Evolutionary conservation across 2,113 vertebrate genomes (phyloP).

Genomic region (Sylvietta virens): DNA sequence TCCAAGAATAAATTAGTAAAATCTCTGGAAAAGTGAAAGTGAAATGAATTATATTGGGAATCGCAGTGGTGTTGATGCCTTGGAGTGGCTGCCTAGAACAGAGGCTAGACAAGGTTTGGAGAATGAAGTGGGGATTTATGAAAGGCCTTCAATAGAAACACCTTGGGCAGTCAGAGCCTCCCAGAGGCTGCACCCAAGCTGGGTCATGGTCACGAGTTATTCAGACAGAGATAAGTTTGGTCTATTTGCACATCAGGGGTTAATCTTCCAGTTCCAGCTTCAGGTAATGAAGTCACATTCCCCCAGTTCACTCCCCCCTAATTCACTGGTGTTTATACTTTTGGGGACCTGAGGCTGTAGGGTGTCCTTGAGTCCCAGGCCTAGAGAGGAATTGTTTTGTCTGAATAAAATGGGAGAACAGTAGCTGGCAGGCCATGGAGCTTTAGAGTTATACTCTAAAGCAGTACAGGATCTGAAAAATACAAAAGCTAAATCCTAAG

Average conservation of each 20-base stretch:
- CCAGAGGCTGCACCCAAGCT: not conserved
- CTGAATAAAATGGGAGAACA: not conserved
- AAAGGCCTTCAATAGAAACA: not conserved
- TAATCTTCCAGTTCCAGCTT: not conserved
- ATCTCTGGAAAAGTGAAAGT: not conserved
- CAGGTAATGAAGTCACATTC: not conserved
- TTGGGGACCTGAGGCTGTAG: no score
- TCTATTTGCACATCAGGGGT: not conserved
- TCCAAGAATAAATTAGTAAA: not conserved
- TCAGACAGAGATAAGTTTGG: not conserved
- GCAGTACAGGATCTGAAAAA: not conserved
- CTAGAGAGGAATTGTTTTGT: not conserved
- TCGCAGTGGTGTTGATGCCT: not conserved
- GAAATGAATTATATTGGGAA: not conserved
- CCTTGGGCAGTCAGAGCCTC: not conserved
- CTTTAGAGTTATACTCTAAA: not conserved
- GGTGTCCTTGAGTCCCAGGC: not conserved
- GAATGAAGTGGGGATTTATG: not conserved
- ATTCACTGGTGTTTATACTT: not conserved
- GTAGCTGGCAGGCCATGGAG: not conserved
- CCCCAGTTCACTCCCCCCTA: not conserved
- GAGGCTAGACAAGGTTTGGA: not conserved
- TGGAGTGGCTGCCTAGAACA: not conserved
- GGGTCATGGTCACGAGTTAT: not conserved
- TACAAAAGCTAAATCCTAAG: not conserved